Conservation (phyloP, 2,888 invertebrate species). For the Sphaerophoria taeniata region DNA sequence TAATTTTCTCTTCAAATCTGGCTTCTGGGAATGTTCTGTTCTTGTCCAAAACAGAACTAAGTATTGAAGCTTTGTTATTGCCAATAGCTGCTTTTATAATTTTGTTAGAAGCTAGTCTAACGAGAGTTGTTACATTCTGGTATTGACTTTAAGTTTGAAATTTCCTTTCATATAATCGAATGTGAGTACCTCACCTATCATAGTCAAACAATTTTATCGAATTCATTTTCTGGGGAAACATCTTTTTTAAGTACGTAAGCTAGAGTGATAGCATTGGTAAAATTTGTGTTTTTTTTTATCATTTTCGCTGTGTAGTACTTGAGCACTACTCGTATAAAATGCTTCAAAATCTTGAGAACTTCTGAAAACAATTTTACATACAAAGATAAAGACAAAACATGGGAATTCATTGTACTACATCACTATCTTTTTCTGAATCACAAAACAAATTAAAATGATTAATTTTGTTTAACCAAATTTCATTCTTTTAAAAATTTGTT, state of each 20-base stretch:
- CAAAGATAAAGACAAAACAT: neutral
- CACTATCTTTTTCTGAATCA: neutral
- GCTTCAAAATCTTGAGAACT: neutral
- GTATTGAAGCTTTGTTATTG: neutral
- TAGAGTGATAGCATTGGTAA: neutral
- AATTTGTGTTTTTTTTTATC: constrained; percentile 1
- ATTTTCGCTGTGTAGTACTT: neutral
- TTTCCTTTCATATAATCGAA: neutral
- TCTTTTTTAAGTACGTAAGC: neutral
- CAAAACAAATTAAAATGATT: neutral
- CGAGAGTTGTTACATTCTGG: neutral
- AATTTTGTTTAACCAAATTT: too few relatives aligned
- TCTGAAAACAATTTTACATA: neutral
- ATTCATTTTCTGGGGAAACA: constrained; percentile 6
- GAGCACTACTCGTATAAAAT: neutral
- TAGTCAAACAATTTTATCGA: constrained; percentile 3
- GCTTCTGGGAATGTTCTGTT: constrained; percentile 9
- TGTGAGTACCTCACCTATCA: neutral
- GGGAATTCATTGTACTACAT: too few relatives aligned
- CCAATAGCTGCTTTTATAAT: constrained; percentile 10
- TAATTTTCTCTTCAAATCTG: neutral
- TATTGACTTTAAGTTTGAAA: neutral
- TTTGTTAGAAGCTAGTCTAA: too few relatives aligned
- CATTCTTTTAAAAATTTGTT: too few relatives aligned
- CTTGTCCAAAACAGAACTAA: constrained; percentile 10